Evolutionary conservation across 2,113 vertebrate species (phyloP).

Genomic region (Oncorhynchus mykiss): DNA sequence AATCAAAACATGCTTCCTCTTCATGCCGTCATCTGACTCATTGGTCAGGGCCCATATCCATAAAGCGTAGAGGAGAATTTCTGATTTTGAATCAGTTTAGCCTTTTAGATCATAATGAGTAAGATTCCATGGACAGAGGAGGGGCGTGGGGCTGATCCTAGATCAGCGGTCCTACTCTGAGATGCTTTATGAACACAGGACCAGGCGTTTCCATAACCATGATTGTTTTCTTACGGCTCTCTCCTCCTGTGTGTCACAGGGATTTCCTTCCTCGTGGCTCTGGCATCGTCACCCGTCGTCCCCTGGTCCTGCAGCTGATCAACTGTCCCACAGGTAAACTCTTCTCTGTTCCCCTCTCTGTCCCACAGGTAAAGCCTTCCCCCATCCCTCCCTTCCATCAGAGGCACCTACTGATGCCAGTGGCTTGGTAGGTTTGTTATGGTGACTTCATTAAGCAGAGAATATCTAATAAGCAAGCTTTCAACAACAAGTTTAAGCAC

Average conservation of each 20-base stretch:
- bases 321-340: constrained; percentile 50
- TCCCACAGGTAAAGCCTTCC: constrained; percentile 7
- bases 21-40: no score
- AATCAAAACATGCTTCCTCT: no score
- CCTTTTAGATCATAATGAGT: no score
- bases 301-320: constrained; percentile 94
- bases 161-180: background rate
- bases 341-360: background rate
- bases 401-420: background rate
- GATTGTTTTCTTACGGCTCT: constrained; percentile 14
- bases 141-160: constrained; percentile 43
- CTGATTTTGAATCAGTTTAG: no score
- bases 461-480: background rate
- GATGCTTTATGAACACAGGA: background rate
- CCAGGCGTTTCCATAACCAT: background rate
- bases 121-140: no score
- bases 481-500: background rate
- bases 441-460: background rate
- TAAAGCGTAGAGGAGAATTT: no score
- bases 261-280: constrained; percentile 98
- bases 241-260: constrained; percentile 71
- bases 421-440: background rate
- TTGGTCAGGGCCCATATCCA: no score
- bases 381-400: background rate
- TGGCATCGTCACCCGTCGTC: constrained; percentile 95